Evolutionary conservation across 2,888 invertebrate species (phyloP).

Genomic region (Sepioteuthis lessoniana): DNA sequence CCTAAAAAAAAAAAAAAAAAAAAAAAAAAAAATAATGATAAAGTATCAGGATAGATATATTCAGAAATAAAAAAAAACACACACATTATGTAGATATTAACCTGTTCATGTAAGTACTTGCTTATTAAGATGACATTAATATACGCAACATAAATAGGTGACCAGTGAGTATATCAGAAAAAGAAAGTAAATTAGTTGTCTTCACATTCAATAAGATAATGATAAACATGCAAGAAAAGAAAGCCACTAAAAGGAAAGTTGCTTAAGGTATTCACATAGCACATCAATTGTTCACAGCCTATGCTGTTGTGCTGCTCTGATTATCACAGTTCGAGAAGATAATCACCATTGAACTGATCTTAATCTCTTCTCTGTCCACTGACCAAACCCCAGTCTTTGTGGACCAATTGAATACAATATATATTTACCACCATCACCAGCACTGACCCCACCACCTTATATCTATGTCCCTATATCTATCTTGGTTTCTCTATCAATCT

Average conservation of each 20-base stretch:
- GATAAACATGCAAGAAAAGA: not conserved
- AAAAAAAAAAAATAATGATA: too few species aligned
- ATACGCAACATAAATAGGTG: not conserved
- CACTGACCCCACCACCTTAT: not conserved
- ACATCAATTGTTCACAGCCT: not conserved
- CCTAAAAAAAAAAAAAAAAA: too few species aligned
- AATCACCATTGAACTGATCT: not conserved
- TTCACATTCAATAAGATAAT: not conserved
- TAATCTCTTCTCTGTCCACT: not conserved
- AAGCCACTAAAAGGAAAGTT: not conserved
- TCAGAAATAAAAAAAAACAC: too few species aligned
- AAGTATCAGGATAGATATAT: too few species aligned
- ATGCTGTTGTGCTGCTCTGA: not conserved
- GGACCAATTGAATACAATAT: not conserved
- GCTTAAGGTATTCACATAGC: not conserved
- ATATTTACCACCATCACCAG: not conserved
- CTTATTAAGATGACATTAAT: not conserved
- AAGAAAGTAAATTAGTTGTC: not conserved
- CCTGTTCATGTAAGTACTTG: not conserved
- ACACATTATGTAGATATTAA: not conserved
- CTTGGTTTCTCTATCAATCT: not conserved
- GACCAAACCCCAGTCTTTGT: not conserved
- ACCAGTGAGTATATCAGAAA: not conserved
- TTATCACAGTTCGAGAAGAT: constrained; percentile 1
- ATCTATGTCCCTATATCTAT: not conserved